Evolutionary conservation across 92 coral and sea anemone species (phyloP), one percentile per base, ranked within the genome.

Genomic region (Palythoa heliodiscus): DNA sequence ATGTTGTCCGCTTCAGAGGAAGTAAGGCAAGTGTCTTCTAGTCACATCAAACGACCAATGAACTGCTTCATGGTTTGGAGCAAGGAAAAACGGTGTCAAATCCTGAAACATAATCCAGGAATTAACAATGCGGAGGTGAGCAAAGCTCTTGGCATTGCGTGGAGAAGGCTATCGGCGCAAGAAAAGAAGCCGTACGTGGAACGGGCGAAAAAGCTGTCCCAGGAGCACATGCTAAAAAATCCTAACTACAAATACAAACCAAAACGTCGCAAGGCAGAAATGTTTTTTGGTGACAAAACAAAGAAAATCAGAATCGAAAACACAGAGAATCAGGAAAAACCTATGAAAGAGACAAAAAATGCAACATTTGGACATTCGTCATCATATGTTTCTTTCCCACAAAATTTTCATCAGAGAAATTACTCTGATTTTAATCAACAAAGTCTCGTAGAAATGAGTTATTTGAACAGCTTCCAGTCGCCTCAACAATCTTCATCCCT

Each of bases 41-140:
- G 70, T 23, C 98, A 93, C 38, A 75, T 93, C 40, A 92, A 92
- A 75, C 87, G 98, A 58, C 98, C 98, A 39, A 93, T 93, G 98
- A 93, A 93, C 81, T 92, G 98, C 48, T 93, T 93, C 88, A 93
- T 93, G 98, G 95, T 93, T 48, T 93, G 98, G 98, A 93, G 98
- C 54, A 90, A 95, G 22, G 98, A 93, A 67, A 93, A 90, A 67
- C 88, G 98, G n/a, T 93, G 92, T 68, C 88, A 92, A 85, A 93
- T 93, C 13, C 79, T 93, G 13, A 90, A 93, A 52, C 88, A 91
- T 35, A 90, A 93, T 64, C 98, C 98, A 11, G 98, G 98, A 60
- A 92, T 93, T 19, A 93, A 93, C 76, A 93, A 93, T 74, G 95
- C 98, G 16, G 91, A 90, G 74, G 92, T 93, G 40, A 93, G 98